phyloP scores from a whole-genome alignment of 2,888 invertebrate genomes.

The Drosophila robusta region DNA sequence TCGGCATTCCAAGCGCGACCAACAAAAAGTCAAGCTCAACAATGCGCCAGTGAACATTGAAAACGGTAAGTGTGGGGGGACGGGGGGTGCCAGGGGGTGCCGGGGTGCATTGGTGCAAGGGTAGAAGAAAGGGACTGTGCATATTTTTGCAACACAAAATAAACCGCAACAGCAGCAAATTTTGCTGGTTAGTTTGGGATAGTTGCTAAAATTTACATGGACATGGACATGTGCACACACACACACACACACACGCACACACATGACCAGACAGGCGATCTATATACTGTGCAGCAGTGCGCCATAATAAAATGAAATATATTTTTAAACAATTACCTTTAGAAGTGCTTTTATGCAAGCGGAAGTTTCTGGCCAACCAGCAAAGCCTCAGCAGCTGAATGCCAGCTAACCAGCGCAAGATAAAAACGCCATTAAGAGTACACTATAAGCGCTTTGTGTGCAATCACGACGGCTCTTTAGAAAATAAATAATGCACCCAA shows the following conservation, averaged over 20 bases:
- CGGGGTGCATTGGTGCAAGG: neutral
- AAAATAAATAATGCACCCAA: conserved; percentile 11
- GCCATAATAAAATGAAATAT: conserved; percentile 74
- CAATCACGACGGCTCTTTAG: conserved; percentile 20
- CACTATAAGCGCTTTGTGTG: conserved; percentile 21
- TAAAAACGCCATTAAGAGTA: conserved; percentile 26
- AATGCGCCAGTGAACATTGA: conserved; percentile 55
- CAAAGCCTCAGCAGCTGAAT: conserved; percentile 35
- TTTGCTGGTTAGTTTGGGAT: conserved; percentile 72
- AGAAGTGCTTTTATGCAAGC: conserved; percentile 64
- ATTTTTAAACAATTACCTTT: conserved; percentile 79
- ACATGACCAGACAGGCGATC: conserved; percentile 64
- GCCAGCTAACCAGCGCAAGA: conserved; percentile 1
- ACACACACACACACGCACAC: conserved; percentile 23
- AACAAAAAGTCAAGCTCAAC: conserved; percentile 75
- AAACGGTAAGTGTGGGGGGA: conserved; percentile 1
- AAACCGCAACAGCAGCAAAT: conserved; percentile 79
- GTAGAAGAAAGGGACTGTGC: conserved; percentile 14
- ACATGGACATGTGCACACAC: conserved; percentile 41
- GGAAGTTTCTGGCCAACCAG: conserved; percentile 60
- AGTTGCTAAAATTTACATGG: conserved; percentile 68
- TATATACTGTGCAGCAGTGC: conserved; percentile 39
- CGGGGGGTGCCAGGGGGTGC: neutral
- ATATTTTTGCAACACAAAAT: conserved; percentile 80
- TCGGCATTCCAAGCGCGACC: conserved; percentile 51